Conservation (phyloP, 1,140 invertebrate species). For the Cydia fagiglandana region DNA sequence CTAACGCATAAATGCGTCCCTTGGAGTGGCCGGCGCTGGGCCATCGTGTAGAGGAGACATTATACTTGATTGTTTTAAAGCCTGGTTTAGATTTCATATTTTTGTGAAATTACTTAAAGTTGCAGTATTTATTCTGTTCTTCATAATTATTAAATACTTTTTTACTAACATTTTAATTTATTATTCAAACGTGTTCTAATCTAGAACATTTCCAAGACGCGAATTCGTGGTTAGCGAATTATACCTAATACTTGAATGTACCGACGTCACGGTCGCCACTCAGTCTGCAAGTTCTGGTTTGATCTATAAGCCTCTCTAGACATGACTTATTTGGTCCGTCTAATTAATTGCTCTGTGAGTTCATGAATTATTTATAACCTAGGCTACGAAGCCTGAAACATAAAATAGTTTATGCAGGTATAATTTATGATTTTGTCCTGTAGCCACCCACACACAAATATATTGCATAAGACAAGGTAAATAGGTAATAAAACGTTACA, state of each 20-base stretch:
- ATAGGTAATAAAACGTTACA: too few species aligned
- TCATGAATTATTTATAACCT: neutral
- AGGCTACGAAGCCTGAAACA: neutral
- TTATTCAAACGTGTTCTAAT: too few species aligned
- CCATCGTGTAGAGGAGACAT: too few species aligned
- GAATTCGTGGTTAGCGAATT: neutral
- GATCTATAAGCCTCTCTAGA: neutral
- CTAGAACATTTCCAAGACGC: neutral
- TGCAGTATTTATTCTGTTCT: neutral
- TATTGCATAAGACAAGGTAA: too few species aligned
- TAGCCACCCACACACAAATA: too few species aligned
- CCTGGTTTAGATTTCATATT: conserved; percentile 11
- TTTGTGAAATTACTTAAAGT: neutral
- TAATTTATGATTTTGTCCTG: too few species aligned
- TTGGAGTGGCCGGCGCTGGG: too few species aligned
- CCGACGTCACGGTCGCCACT: neutral
- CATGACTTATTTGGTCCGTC: neutral
- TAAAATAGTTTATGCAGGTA: neutral
- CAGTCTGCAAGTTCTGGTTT: conserved; percentile 9
- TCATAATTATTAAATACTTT: too few species aligned
- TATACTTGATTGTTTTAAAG: neutral
- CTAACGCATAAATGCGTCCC: too few species aligned
- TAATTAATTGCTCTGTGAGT: neutral
- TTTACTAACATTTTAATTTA: too few species aligned
- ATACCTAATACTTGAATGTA: neutral